Evolutionary conservation across 2,888 invertebrate genomes (phyloP).

Genomic region (Galeopsomyia nigrocyanea): DNA sequence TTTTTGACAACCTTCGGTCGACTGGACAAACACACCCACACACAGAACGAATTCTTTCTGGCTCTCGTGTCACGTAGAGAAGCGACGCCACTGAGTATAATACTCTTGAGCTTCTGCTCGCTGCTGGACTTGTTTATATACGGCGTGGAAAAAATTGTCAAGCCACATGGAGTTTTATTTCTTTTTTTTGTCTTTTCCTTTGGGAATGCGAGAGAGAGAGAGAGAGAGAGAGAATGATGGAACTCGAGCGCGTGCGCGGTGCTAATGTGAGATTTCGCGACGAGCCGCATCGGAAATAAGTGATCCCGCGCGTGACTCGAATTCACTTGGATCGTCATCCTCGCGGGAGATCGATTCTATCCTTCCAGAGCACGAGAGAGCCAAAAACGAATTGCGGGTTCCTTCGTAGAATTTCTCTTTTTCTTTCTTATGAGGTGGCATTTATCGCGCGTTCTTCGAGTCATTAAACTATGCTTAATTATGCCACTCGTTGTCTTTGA

Average conservation of each 20-base stretch:
- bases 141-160: too few species aligned
- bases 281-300: constrained; percentile 40
- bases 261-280: constrained; percentile 23
- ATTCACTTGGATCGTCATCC: not conserved
- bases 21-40: too few species aligned
- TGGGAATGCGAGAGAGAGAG: not conserved
- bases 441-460: not conserved
- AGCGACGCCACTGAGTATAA: too few species aligned
- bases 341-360: constrained; percentile 26
- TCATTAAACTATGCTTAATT: constrained; percentile 3
- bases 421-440: not conserved
- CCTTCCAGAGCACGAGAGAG: too few species aligned
- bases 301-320: constrained; percentile 44
- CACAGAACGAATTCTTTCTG: too few species aligned
- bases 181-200: constrained; percentile 1
- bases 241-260: not conserved
- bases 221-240: constrained; percentile 9
- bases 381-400: not conserved
- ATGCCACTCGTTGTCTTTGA: too few species aligned
- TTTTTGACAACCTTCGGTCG: too few species aligned
- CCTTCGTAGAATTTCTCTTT: constrained; percentile 1
- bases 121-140: too few species aligned
- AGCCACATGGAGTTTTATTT: not conserved
- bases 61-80: not conserved
- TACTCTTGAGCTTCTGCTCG: too few species aligned